phyloP scores from a whole-genome alignment of 1,140 invertebrate species.

The Chelonus insularis region DNA sequence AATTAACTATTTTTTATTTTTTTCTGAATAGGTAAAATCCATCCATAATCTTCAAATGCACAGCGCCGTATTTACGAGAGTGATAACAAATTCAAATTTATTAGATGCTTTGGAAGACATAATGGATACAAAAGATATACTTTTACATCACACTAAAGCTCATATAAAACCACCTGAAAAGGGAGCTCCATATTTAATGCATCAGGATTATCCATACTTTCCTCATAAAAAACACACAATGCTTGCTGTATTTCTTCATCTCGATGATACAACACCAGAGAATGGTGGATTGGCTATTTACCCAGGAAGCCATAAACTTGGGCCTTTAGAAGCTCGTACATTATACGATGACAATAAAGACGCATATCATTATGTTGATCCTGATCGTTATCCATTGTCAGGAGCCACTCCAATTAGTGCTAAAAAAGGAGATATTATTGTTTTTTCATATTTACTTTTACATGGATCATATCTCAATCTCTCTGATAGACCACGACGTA shows the following conservation, averaged over 20 bases:
- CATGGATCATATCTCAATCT: conserved; percentile 66
- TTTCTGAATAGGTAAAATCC: conserved; percentile 55
- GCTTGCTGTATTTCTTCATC: conserved; percentile 66
- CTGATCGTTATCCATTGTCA: conserved; percentile 61
- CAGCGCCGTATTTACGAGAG: conserved; percentile 60
- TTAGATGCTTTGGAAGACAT: conserved; percentile 64
- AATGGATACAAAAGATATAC: conserved; percentile 63
- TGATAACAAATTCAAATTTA: conserved; percentile 62
- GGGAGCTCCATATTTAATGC: conserved; percentile 68
- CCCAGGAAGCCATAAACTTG: conserved; percentile 67
- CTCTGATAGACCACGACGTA: conserved; percentile 58
- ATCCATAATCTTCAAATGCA: conserved; percentile 67
- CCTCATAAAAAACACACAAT: conserved; percentile 66
- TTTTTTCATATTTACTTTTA: conserved; percentile 67
- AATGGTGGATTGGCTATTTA: conserved; percentile 68
- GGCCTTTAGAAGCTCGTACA: conserved; percentile 63
- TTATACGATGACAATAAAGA: conserved; percentile 46
- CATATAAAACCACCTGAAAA: conserved; percentile 66
- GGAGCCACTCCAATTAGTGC: conserved; percentile 62
- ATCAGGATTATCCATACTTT: conserved; percentile 69
- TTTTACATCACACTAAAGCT: conserved; percentile 68
- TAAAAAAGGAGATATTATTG: conserved; percentile 62
- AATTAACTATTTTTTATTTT: conserved; percentile 6
- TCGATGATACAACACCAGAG: conserved; percentile 64
- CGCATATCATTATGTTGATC: conserved; percentile 63